Percentiles rank a stretch among this genome's conserved stretches.
Conservation (phyloP, 1,140 invertebrate genomes). For the Danaus plexippus region DNA sequence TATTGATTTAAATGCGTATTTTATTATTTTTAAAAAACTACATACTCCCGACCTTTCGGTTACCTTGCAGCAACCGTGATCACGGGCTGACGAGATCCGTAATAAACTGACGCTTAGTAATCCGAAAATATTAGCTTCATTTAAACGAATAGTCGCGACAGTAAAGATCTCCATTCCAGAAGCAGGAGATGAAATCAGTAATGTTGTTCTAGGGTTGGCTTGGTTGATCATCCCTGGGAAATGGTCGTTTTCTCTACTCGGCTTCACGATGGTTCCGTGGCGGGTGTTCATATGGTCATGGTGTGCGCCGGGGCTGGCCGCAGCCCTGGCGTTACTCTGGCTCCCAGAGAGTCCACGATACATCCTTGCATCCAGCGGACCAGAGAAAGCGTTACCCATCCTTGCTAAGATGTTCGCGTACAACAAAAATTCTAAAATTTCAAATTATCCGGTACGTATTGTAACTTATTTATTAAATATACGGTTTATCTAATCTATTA, state of each 20-base stretch:
- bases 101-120: too few relatives aligned
- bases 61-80: too few relatives aligned
- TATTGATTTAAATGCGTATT: too few relatives aligned
- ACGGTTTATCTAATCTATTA: too few relatives aligned
- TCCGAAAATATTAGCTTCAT: too few relatives aligned
- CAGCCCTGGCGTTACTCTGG: constrained; percentile 67
- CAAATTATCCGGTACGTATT: constrained; percentile 42
- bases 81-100: too few relatives aligned
- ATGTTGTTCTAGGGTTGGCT: constrained; percentile 69
- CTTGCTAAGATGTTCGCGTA: constrained; percentile 74
- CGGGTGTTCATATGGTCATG: constrained; percentile 75
- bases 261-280: constrained; percentile 75
- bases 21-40: too few relatives aligned
- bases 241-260: constrained; percentile 49
- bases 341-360: constrained; percentile 85
- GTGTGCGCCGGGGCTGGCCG: constrained; percentile 70
- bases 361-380: constrained; percentile 74
- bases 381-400: constrained; percentile 73
- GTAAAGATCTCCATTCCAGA: too few relatives aligned
- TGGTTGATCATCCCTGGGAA: constrained; percentile 76
- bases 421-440: constrained; percentile 31
- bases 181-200: too few relatives aligned
- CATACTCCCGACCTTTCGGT: too few relatives aligned
- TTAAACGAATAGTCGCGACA: too few relatives aligned
- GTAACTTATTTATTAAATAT: background rate